Conservation (phyloP, 1,140 invertebrate species). For the Hylaeus volcanicus region DNA sequence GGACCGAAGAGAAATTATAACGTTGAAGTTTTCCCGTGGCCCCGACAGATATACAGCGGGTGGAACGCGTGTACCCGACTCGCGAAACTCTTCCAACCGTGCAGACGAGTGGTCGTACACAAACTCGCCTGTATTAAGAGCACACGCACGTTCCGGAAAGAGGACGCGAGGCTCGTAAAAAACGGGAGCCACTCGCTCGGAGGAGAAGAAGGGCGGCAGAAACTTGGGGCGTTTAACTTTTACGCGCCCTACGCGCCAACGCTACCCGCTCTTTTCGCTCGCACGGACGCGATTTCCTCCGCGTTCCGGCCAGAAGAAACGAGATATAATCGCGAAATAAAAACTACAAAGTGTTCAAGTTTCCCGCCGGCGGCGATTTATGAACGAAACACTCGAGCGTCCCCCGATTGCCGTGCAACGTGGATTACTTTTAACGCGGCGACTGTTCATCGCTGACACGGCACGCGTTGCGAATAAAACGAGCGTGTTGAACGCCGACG, state of each 20-base stretch:
- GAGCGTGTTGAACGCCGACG: too few relatives aligned
- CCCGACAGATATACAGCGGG: conserved; percentile 46
- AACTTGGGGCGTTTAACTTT: conserved; percentile 59
- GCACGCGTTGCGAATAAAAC: conserved; percentile 13
- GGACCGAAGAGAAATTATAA: conserved; percentile 55
- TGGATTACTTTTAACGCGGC: not conserved
- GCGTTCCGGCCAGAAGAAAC: conserved; percentile 31
- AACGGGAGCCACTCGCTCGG: conserved; percentile 15
- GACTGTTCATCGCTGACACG: not conserved
- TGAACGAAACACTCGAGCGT: conserved; percentile 37
- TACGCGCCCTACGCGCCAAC: conserved; percentile 27
- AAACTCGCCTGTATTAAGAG: conserved; percentile 27
- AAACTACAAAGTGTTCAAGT: conserved; percentile 48
- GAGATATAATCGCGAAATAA: conserved; percentile 38
- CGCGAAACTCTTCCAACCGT: conserved; percentile 2
- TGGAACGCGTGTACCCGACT: not conserved
- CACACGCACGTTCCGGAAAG: conserved; percentile 38
- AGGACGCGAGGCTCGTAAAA: conserved; percentile 41
- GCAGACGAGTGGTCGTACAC: conserved; percentile 21
- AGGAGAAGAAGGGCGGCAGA: conserved; percentile 1
- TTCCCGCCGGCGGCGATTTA: conserved; percentile 40
- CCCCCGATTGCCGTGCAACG: conserved; percentile 7
- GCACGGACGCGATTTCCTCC: not conserved
- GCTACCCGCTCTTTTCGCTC: conserved; percentile 1
- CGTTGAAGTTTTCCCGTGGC: conserved; percentile 42